Evolutionary conservation across 1,140 invertebrate genomes (phyloP), one percentile per base, ranked within the genome.

Genomic region (Nilaparvata lugens): DNA sequence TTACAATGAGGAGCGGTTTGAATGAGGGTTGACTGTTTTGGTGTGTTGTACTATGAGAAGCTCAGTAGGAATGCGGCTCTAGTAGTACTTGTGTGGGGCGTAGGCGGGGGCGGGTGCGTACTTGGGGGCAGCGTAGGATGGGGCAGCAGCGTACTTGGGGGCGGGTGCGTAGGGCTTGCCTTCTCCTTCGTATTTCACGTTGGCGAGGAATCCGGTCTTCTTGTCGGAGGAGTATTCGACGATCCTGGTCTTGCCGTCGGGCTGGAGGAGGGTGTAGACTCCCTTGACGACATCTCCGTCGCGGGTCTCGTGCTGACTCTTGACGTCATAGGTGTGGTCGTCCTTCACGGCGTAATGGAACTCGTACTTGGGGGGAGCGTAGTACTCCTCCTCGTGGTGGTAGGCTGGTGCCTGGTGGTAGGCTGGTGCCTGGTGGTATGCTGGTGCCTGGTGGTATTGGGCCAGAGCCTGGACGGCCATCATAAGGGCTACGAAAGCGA

Each of bases 281-380:
- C 78, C 78, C 38, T 75, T 73, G 11, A 78, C 73, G 6, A 76
- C 60, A 35, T 75, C 76, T 51, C 77, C 76, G 54, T 74, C 71
- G 11, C 78, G 60, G 18, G 68, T 74, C 61, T 80, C 78, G 1
- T 74, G 70, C 16, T 78, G 76, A 52, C 70, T 72, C 68, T 79
- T 78, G 14, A 69, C 69, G 64, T 79, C 76, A 0, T 79, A 75
- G 63, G 73, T 81, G 56, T 73, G 62, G 4, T 68, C 66, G 59
- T 79, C 78, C 14, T 74, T 66, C n/a, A 80, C 77, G 42, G 74
- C 74, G 68, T 79, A 79, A 1, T 72, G 72, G 67, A 77, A 80
- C 67, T 72, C 74, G 70, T 78, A 78, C 21, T 69, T 70, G 0
- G 71, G 71, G 58, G 69, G 61, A 0, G 65, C 62, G 52, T 70